These are phyloP conservation scores for Psophia crepitans DNA, from an alignment of 2,113 vertebrate species.

Conservation along the genomic window DNA sequence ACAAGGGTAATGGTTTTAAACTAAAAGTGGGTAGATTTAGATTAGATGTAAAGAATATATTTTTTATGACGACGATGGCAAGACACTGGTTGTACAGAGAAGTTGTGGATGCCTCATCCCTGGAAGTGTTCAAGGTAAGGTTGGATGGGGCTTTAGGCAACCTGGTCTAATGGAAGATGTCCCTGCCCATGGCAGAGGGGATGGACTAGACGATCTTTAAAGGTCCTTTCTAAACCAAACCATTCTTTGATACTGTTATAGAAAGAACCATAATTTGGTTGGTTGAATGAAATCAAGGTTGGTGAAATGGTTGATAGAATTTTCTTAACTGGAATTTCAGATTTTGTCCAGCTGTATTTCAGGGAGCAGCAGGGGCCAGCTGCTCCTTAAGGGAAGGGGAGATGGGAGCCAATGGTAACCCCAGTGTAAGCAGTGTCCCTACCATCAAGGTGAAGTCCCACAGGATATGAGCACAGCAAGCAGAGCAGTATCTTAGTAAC, in stretches of 20 bases:
- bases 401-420: neutral
- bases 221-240: neutral
- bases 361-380: neutral
- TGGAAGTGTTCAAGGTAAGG: too few species aligned
- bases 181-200: too few species aligned
- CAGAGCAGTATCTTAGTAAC: neutral
- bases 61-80: neutral
- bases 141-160: too few species aligned
- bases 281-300: neutral
- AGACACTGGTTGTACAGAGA: too few species aligned
- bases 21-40: neutral
- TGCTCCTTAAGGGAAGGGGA: fast-evolving
- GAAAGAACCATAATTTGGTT: neutral
- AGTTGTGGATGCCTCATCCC: too few species aligned
- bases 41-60: too few species aligned
- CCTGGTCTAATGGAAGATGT: too few species aligned
- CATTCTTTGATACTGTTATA: neutral
- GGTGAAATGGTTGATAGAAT: neutral
- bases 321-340: neutral
- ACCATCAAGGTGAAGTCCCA: neutral
- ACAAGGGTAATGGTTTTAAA: neutral
- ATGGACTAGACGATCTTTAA: neutral
- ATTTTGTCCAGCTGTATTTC: neutral
- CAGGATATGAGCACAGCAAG: neutral
- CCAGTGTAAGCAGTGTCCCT: neutral